Evolutionary conservation across 2,113 vertebrate species (phyloP), one percentile per base, ranked within the genome.

Genomic region (Fukomys damarensis): DNA sequence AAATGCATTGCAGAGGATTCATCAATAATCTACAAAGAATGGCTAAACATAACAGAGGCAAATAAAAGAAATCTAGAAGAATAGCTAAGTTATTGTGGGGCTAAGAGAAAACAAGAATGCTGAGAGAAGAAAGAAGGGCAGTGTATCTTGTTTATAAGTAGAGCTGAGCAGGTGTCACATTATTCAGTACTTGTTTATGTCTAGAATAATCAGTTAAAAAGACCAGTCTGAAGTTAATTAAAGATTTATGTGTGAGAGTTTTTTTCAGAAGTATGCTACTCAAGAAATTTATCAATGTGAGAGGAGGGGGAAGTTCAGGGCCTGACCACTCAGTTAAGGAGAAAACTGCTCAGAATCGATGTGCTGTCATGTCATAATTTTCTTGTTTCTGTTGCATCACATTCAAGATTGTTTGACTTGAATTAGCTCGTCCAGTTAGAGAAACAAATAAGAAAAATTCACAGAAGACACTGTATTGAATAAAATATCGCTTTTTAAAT

Each of bases 261-360:
- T 66, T 58, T 3, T 38, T 41, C 46, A n/a, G 4, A 80, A 85
- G 59, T 63, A 68, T 58, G 7, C 56, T 86, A 20, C 7, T 92
- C 24, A 24, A 89, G 8, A 13, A 76, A 70, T 72, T 94, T 49
- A 82, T 93, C n/a, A 70, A 41, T n/a, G 12, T n/a, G 49, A 93
- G 17, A 74, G 38, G 52, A 11, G 7, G 16, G 4, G 24, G 61
- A 89, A 68, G 41, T 46, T 82, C 95, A 93, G 58, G 11, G 16
- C 41, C 43, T 58, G 70, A 87, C 19, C 4, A 86, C 65, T 68
- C 41, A 96, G 35, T 92, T 32, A 54, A 86, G 74, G 65, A 70
- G 52, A 96, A 92, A 74, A 54, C 30, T 86, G 13, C 41, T 38
- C 35, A 81, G 35, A 86, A 79, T 30, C 41, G 28, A 58, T 49